These are phyloP conservation scores for Tenebrosternarchus preto DNA, from an alignment of 2,113 vertebrate species.

Conservation along the genomic window DNA sequence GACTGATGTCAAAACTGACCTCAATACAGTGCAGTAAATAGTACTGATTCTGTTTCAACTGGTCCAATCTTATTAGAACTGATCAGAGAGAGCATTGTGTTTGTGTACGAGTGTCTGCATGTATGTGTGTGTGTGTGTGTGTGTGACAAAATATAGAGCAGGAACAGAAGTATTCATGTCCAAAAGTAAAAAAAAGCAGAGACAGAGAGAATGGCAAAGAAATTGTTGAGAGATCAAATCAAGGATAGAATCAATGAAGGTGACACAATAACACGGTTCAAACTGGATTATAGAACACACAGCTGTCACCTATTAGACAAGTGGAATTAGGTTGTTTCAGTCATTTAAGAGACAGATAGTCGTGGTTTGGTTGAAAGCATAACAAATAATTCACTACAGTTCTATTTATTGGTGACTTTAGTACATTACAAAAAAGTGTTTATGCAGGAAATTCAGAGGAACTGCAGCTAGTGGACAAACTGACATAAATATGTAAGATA, in stretches of 20 bases:
- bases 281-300: conserved; percentile 57
- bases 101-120: too few relatives aligned
- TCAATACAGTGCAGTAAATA: neutral
- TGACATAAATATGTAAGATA: neutral
- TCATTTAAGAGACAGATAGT: too few relatives aligned
- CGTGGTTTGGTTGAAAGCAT: conserved; percentile 1
- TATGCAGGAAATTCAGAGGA: neutral
- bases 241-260: conserved; percentile 17
- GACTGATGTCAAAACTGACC: neutral
- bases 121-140: neutral
- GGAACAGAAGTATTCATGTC: neutral
- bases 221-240: conserved; percentile 7
- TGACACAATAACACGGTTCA: conserved; percentile 20
- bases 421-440: neutral
- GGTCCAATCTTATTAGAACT: neutral
- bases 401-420: neutral
- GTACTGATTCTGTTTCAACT: neutral
- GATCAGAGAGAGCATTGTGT: neutral
- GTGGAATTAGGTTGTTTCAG: conserved; percentile 54
- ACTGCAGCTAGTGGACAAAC: neutral
- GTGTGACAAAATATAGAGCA: neutral
- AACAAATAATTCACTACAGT: neutral
- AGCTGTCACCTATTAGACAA: conserved; percentile 26
- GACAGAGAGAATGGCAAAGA: neutral
- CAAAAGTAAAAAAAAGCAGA: neutral